Evolutionary conservation across 2,113 vertebrate genomes (phyloP).

Genomic region (Theristicus caerulescens): DNA sequence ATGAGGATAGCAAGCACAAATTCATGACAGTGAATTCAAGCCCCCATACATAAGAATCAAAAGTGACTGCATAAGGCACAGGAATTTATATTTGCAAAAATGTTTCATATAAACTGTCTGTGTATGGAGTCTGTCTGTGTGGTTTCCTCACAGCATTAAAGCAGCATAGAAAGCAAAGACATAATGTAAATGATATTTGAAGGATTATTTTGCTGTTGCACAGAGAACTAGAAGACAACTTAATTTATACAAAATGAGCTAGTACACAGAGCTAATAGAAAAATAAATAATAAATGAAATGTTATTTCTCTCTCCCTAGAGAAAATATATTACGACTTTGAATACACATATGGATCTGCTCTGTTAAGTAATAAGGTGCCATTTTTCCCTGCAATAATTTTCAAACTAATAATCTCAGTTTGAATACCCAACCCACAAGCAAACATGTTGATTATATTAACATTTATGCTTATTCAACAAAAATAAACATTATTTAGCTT

Average conservation of each 20-base stretch:
- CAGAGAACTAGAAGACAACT: background rate
- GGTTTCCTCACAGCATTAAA: background rate
- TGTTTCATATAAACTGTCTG: background rate
- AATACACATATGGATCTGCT: background rate
- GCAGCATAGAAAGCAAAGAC: background rate
- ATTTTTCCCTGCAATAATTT: conserved; percentile 2
- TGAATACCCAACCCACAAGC: background rate
- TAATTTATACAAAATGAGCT: background rate
- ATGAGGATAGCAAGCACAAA: background rate
- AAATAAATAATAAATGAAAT: conserved; percentile 46
- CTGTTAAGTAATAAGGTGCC: background rate
- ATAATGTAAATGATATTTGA: background rate
- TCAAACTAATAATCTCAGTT: background rate
- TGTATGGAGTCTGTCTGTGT: background rate
- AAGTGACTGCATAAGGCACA: background rate
- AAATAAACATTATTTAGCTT: background rate
- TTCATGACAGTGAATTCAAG: background rate
- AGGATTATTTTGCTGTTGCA: background rate
- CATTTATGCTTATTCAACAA: background rate
- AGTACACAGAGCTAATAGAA: background rate
- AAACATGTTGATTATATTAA: background rate
- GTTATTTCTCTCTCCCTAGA: background rate
- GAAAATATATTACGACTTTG: background rate
- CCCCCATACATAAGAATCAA: background rate
- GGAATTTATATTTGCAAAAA: background rate